phyloP scores from a whole-genome alignment of 2,797 vertebrate genomes.

The Anguilla marmorata region DNA sequence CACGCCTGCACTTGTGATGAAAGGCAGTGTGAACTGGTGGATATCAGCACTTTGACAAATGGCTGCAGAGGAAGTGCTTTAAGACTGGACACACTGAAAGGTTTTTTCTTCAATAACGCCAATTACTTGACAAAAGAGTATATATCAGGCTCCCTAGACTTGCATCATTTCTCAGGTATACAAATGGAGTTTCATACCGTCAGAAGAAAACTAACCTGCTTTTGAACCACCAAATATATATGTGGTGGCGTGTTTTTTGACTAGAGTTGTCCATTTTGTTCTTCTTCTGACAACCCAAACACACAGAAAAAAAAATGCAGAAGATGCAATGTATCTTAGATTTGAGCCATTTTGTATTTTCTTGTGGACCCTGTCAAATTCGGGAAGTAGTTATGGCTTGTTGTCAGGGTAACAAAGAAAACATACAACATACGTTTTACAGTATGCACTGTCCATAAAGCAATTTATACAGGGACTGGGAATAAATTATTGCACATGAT shows the following conservation, averaged over 20 bases:
- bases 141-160: constrained; percentile 2
- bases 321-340: background rate
- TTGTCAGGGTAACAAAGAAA: background rate
- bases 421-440: background rate
- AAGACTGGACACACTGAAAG: background rate
- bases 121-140: background rate
- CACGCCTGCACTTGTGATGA: too few species aligned
- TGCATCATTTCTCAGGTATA: constrained; percentile 15
- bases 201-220: background rate
- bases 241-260: background rate
- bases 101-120: constrained; percentile 9
- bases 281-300: background rate
- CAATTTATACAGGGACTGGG: background rate
- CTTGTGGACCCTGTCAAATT: background rate
- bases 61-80: background rate
- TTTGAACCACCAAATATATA: background rate
- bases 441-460: background rate
- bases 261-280: background rate
- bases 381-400: background rate
- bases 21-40: background rate
- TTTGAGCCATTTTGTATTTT: background rate
- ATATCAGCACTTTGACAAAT: background rate
- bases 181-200: background rate
- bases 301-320: background rate
- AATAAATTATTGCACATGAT: background rate